These are phyloP conservation scores for Pollachius pollachius DNA, from an alignment of 2,113 vertebrate genomes.

Conservation along the genomic window DNA sequence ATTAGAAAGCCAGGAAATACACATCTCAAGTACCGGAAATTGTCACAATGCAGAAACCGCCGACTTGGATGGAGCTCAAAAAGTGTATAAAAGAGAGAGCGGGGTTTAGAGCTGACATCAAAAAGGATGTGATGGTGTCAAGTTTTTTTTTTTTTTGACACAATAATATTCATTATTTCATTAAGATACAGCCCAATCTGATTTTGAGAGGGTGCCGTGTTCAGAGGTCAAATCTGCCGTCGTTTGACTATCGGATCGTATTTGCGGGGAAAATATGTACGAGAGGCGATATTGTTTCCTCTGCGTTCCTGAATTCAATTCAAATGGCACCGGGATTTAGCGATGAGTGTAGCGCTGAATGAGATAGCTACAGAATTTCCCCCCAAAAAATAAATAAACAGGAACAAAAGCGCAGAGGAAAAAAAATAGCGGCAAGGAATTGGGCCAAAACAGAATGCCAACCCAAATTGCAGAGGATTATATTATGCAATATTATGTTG, in stretches of 20 bases:
- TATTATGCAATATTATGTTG: not conserved
- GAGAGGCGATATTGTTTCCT: not conserved
- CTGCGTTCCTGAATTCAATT: not conserved
- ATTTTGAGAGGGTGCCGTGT: slow-evolving; percentile 5
- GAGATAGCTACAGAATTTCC: not conserved
- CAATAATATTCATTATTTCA: slow-evolving; percentile 23
- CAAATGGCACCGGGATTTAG: not conserved
- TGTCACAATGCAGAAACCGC: slow-evolving; percentile 70
- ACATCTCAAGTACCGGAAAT: slow-evolving; percentile 78
- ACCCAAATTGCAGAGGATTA: slow-evolving; percentile 5
- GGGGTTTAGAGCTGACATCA: slow-evolving; percentile 48
- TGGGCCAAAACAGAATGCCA: not conserved
- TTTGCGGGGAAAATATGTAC: not conserved
- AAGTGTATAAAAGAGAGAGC: slow-evolving; percentile 55
- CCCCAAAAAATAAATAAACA: not conserved
- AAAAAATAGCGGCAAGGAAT: not conserved
- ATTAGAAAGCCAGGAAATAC: slow-evolving; percentile 80
- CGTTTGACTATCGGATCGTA: not conserved
- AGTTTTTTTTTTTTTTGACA: slow-evolving; percentile 39
- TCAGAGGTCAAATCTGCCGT: slow-evolving; percentile 26
- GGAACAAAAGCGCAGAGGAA: not conserved
- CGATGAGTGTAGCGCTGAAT: too few species aligned
- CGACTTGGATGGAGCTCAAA: slow-evolving; percentile 70
- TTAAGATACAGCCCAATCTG: slow-evolving; percentile 15
- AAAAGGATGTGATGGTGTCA: slow-evolving; percentile 60